Evolutionary conservation across 64 coral and sea anemone species (phyloP), one percentile per base, ranked within the genome.

Genomic region (Montipora capricornis): DNA sequence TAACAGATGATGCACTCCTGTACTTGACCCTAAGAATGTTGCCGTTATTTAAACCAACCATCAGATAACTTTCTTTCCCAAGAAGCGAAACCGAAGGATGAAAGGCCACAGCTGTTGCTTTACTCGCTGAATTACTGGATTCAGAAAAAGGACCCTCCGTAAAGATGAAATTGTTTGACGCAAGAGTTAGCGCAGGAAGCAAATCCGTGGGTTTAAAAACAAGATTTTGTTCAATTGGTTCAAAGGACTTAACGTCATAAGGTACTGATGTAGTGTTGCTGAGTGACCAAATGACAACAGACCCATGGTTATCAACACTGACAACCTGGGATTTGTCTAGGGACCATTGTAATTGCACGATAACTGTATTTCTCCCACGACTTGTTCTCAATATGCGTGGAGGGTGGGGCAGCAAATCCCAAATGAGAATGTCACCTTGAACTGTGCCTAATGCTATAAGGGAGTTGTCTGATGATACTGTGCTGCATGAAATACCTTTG

Each of bases 1-100:
- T 12, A 1, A 69, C 20, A 1, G 60, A 68, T 45, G 57, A 44
- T 0, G 53, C 37, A 37, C 16, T n/a, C 20, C 75, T 70, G 52
- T 84, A 86, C 49, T 92, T 97, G 8, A 97, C 61, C 48, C 91
- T 94, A 46, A 97, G 74, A 81, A 97, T 89, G 66, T 95, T 95
- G 6, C 96, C 96, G 92, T 94, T 91, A 4, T 76, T 90, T 19
- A 95, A 87, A 2, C 96, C 96, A 8, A 95, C 44, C 84, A 97
- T 76, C 55, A 97, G 81, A 50, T 79, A 94, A 16, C 69, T 70
- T 66, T 97, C 93, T 51, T 52, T 90, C 19, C 92, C 84, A 75
- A 97, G 89, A 60, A 97, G 94, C 61, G 93, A 81, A 17, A 88
- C 64, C 16, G 89, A 75, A 52, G 96, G 96, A 85, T 95, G 77